Base-by-base conservation (phyloP, 2,797 vertebrate genomes). In the Falco cherrug region DNA sequence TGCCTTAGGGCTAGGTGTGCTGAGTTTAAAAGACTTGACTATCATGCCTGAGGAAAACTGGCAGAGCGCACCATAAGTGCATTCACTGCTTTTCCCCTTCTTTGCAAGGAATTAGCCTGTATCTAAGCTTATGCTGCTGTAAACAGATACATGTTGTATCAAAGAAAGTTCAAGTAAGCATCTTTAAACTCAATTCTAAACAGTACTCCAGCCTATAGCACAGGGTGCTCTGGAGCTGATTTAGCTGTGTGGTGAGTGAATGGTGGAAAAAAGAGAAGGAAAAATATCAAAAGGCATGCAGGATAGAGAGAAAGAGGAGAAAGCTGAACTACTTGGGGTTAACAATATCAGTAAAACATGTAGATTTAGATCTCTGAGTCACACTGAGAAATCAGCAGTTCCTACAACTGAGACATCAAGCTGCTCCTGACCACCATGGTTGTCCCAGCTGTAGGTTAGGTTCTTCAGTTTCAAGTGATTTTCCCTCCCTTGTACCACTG, bases 1-100 rank as follows among this genome's bases (percentile, higher is more conserved):
- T 92, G 67, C 92, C 81, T 73, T 24, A 84, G 83, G 90, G 74
- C 7, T 65, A 59, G 84, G 80, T 70, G 92, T 79, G 59, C 16
- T 89, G 33, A 3, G 3, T 87, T 93, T 79, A 76, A 90, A 86
- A 88, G 22, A 69, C 43, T 41, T 89, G 26, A 75, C 24, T 90
- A 51, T 63, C 63, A 48, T 37, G 61, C 47, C 47, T 76, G 37
- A 86, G 61, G 37, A 71, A 89, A 95, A 88, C 20, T 81, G 35
- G 16, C 54, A 84, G 53, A 90, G 11, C 24, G 59, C 29, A 65
- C 39, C 29, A 35, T 37, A 71, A 57, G 7, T 17, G 88, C 4
- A 0, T 89, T 74, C 45, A 5, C 16, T 45, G 14, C 2, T 90
- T 95, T 87, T 59, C 10, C 8, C 28, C n/a, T 63, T 67, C 64